Conservation (phyloP, 2,797 vertebrate species). For the Chromobotia macracanthus region DNA sequence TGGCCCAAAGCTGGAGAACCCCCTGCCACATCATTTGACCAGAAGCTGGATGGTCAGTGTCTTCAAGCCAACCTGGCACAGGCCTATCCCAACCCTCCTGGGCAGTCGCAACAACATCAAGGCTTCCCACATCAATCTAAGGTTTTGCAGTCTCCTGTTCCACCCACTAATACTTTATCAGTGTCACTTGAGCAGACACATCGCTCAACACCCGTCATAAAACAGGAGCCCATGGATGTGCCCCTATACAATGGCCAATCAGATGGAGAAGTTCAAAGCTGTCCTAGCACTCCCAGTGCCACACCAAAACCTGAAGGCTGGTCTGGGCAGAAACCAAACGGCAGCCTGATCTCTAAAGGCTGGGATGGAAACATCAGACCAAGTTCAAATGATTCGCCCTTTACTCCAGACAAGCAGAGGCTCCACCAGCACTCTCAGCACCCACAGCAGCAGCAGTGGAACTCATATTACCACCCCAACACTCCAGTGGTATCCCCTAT, state of each 20-base stretch:
- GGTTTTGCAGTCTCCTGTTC: conserved; percentile 41
- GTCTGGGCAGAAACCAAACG: conserved; percentile 83
- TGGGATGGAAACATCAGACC: conserved; percentile 76
- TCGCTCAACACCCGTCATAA: conserved; percentile 81
- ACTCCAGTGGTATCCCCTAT: conserved; percentile 68
- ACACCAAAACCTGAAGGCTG: conserved; percentile 72
- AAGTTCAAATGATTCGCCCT: conserved; percentile 62
- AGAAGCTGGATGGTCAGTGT: conserved; percentile 85
- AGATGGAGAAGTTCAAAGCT: conserved; percentile 59
- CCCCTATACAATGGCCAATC: conserved; percentile 72
- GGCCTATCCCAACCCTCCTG: conserved; percentile 60
- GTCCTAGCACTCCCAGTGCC: conserved; percentile 66
- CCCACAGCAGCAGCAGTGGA: conserved; percentile 79
- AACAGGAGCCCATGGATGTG: conserved; percentile 89
- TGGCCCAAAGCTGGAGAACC: conserved; percentile 72
- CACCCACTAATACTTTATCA: conserved; percentile 70
- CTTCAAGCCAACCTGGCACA: conserved; percentile 84
- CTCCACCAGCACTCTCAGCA: conserved; percentile 64
- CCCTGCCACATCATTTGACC: conserved; percentile 70
- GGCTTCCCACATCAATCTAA: conserved; percentile 58
- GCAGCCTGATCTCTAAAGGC: conserved; percentile 72
- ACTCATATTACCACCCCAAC: conserved; percentile 75
- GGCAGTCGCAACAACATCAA: conserved; percentile 57
- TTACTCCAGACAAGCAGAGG: conserved; percentile 71
- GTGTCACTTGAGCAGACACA: conserved; percentile 68